phyloP scores from a whole-genome alignment of 2,113 vertebrate species.

The Anoplopoma fimbria region DNA sequence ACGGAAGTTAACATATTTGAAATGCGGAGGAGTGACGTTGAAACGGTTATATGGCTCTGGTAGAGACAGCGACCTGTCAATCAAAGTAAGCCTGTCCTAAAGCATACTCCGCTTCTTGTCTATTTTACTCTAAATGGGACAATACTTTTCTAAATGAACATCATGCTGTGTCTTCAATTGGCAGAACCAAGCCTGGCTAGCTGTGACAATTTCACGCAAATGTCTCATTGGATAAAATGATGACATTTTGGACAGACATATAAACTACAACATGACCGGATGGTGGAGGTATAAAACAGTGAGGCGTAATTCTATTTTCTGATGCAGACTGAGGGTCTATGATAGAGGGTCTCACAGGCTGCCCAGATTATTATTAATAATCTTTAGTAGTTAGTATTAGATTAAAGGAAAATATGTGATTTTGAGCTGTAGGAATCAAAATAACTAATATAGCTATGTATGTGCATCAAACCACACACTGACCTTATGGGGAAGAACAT shows the following conservation, averaged over 20 bases:
- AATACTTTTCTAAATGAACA: background rate
- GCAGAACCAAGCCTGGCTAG: no score
- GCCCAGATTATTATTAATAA: background rate
- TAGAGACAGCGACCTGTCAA: no score
- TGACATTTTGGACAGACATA: background rate
- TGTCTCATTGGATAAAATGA: background rate
- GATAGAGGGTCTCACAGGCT: background rate
- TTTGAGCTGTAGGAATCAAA: background rate
- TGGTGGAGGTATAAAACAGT: background rate
- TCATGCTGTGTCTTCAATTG: no score
- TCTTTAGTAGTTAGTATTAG: background rate
- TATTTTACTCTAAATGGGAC: background rate
- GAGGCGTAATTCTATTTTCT: background rate
- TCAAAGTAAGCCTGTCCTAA: background rate
- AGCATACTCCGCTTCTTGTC: background rate
- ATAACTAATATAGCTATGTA: background rate
- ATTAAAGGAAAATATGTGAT: background rate
- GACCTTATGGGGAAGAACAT: slow-evolving; percentile 84
- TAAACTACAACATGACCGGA: background rate
- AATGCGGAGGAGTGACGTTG: background rate
- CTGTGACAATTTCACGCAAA: background rate
- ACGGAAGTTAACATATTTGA: background rate
- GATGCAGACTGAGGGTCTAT: background rate
- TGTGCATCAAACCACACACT: slow-evolving; percentile 19
- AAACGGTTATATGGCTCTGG: no score